phyloP scores from a whole-genome alignment of 2,797 vertebrate species.

The Cyprinella venusta region DNA sequence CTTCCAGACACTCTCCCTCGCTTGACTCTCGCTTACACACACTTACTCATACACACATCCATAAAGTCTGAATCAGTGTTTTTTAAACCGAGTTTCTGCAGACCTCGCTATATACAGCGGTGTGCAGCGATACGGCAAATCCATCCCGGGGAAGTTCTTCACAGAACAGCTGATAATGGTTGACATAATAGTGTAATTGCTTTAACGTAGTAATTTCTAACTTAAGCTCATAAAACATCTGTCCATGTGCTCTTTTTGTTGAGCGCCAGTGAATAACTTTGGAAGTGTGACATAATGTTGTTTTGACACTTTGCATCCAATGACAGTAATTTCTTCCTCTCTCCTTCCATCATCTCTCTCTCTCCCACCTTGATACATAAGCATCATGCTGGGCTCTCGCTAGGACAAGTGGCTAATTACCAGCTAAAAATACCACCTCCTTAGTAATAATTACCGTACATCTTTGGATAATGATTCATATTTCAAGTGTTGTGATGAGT shows the following conservation, averaged over 20 bases:
- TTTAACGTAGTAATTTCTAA: constrained; percentile 24
- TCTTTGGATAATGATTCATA: constrained; percentile 57
- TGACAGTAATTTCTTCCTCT: constrained; percentile 31
- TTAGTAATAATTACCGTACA: constrained; percentile 66
- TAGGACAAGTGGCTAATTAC: constrained; percentile 67
- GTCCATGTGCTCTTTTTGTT: constrained; percentile 6
- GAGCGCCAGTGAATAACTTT: constrained; percentile 1
- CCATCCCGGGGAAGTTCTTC: not conserved
- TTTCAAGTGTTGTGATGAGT: constrained; percentile 53
- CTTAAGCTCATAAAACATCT: constrained; percentile 24
- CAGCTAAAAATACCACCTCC: constrained; percentile 69
- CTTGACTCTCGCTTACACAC: not conserved
- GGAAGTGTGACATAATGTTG: constrained; percentile 3
- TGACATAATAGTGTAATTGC: constrained; percentile 31
- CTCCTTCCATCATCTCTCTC: constrained; percentile 29
- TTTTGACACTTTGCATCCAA: constrained; percentile 19
- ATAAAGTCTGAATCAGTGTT: constrained; percentile 27
- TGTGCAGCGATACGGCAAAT: not conserved
- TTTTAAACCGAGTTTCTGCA: constrained; percentile 37
- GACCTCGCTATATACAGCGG: not conserved
- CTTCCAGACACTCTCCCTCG: not conserved
- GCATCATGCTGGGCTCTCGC: constrained; percentile 60
- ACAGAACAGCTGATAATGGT: constrained; percentile 27
- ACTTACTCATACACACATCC: not conserved
- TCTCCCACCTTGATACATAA: constrained; percentile 53